phyloP scores from a whole-genome alignment of 2,113 vertebrate genomes.

The Suncus etruscus region DNA sequence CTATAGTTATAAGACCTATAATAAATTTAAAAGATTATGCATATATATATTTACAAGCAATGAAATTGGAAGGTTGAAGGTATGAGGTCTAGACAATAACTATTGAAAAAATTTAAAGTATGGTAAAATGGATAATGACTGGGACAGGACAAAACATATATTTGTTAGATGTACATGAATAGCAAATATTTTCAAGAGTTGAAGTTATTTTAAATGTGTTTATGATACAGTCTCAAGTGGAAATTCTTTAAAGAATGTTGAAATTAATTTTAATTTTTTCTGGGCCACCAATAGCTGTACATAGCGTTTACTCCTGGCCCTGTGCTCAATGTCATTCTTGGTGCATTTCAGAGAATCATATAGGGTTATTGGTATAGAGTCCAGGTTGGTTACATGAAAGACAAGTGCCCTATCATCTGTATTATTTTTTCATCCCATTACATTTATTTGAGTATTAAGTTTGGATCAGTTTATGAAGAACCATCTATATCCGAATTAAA shows the following conservation, averaged over 20 bases:
- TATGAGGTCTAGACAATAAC: background rate
- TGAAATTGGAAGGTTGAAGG: background rate
- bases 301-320: too few species aligned
- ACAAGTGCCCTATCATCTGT: too few species aligned
- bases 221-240: too few species aligned
- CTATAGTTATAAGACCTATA: background rate
- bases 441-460: background rate
- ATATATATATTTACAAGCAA: background rate
- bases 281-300: too few species aligned
- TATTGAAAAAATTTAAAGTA: constrained; percentile 1
- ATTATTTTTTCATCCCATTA: too few species aligned
- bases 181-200: too few species aligned
- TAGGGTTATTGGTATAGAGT: too few species aligned
- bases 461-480: background rate
- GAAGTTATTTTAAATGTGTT: too few species aligned
- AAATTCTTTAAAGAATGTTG: background rate
- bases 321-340: too few species aligned
- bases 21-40: background rate
- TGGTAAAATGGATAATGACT: background rate
- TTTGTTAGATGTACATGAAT: too few species aligned
- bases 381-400: too few species aligned
- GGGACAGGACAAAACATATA: background rate
- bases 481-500: background rate
- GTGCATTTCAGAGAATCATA: too few species aligned
- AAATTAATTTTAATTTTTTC: background rate